phyloP scores from a whole-genome alignment of 2,797 vertebrate species.

The Antrozous pallidus region DNA sequence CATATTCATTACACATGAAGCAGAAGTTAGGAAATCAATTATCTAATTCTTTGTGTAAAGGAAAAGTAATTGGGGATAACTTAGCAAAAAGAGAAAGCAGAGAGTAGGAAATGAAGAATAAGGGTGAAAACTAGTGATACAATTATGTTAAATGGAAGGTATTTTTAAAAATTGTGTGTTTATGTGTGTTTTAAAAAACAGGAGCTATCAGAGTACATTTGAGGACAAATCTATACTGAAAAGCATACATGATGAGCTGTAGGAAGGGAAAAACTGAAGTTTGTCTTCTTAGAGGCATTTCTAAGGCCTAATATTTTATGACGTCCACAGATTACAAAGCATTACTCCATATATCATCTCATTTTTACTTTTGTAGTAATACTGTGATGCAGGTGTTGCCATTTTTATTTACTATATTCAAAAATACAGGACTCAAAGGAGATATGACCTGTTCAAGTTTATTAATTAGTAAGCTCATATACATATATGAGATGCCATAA shows the following conservation, averaged over 20 bases:
- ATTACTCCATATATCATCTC: neutral
- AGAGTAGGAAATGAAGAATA: neutral
- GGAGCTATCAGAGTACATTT: neutral
- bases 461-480: neutral
- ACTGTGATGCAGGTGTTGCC: neutral
- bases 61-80: neutral
- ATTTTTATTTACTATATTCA: neutral
- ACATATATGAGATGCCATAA: neutral
- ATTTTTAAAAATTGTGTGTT: neutral
- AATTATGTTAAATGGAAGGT: neutral
- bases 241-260: accelerated
- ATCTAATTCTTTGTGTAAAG: neutral
- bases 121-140: neutral
- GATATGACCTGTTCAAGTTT: neutral
- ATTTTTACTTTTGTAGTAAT: neutral
- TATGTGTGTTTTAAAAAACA: neutral
- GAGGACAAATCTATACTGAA: neutral
- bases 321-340: neutral
- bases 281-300: neutral
- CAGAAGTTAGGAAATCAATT: neutral
- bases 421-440: neutral
- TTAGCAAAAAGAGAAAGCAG: neutral
- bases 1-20: neutral
- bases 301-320: neutral
- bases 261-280: neutral